These are phyloP conservation scores for Haemorhous mexicanus DNA, from an alignment of 2,113 vertebrate genomes.

Conservation along the genomic window DNA sequence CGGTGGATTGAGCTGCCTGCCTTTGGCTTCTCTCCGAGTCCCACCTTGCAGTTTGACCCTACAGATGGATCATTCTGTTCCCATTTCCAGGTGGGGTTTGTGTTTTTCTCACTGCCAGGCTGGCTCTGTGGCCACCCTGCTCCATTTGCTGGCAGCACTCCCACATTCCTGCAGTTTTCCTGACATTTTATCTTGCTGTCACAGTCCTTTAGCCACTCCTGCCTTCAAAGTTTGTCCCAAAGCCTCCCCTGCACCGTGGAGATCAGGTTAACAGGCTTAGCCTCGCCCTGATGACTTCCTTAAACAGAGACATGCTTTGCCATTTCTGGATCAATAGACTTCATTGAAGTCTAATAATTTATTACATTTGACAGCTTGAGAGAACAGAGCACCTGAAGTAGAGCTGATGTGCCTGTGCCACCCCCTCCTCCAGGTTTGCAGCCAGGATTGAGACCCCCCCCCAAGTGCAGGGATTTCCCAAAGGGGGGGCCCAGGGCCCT, in stretches of 20 bases:
- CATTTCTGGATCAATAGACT: slow-evolving; percentile 15
- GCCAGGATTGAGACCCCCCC: not conserved
- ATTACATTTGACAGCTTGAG: not conserved
- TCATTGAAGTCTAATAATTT: not conserved
- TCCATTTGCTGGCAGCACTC: not conserved
- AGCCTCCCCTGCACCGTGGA: not conserved
- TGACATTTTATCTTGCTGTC: not conserved
- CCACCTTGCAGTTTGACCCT: not conserved
- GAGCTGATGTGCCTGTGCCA: not conserved
- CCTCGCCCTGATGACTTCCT: not conserved
- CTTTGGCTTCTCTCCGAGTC: not conserved
- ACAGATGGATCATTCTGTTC: not conserved
- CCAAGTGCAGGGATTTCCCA: rapidly evolving
- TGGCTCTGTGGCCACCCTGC: not conserved
- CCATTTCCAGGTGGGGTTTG: not conserved
- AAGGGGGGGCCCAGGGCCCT: not conserved
- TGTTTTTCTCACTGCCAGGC: not conserved
- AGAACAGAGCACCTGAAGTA: not conserved
- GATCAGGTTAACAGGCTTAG: slow-evolving; percentile 19
- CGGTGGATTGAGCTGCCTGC: not conserved
- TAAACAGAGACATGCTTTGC: not conserved
- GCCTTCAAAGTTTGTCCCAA: not conserved
- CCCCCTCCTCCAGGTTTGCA: not conserved
- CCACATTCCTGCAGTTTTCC: not conserved
- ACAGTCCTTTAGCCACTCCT: not conserved